These are phyloP conservation scores for Leptonema lineaticorne DNA, from an alignment of 1,140 invertebrate genomes.

Conservation along the genomic window DNA sequence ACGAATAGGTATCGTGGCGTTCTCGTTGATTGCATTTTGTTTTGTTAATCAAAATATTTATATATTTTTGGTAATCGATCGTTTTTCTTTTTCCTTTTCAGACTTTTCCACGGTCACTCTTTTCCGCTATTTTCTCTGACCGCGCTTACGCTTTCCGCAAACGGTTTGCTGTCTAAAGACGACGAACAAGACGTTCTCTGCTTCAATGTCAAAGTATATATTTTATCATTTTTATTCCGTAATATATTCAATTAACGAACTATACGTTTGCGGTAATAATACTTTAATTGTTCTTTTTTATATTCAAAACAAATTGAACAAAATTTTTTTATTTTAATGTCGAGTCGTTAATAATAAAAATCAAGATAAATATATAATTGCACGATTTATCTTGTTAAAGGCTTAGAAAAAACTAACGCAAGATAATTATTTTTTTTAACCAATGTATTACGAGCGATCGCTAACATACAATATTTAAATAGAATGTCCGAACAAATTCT, in stretches of 20 bases:
- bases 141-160: conserved; percentile 72
- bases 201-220: conserved; percentile 70
- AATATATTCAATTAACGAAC: neutral
- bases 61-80: neutral
- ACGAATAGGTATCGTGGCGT: neutral
- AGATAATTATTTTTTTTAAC: too few species aligned
- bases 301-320: neutral
- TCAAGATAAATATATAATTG: neutral
- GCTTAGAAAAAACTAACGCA: neutral
- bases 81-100: conserved; percentile 33
- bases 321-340: neutral
- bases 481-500: too few species aligned
- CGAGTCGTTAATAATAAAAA: too few species aligned
- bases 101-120: conserved; percentile 68
- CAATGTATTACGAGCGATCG: too few species aligned
- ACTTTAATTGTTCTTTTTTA: neutral
- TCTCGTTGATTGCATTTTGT: neutral
- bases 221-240: too few species aligned
- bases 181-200: conserved; percentile 78
- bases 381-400: neutral
- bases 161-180: conserved; percentile 75
- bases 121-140: conserved; percentile 74
- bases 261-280: neutral
- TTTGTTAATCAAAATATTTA: neutral
- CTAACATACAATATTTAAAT: too few species aligned